Base-by-base conservation (phyloP, 2,797 vertebrate genomes). In the Hozukius guyotensis region DNA sequence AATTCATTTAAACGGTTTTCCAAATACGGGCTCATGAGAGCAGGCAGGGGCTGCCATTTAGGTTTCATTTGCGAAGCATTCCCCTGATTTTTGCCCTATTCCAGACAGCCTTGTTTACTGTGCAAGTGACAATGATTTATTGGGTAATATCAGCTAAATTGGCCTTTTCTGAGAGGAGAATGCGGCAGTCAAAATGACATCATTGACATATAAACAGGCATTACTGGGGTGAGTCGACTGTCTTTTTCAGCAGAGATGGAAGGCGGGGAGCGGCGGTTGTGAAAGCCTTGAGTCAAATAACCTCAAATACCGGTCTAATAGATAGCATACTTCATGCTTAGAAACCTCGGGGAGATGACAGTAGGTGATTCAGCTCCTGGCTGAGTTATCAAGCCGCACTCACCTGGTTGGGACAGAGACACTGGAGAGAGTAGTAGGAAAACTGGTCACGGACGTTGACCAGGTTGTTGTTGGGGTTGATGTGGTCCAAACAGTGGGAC, bases 401-500 rank as follows among this genome's bases (percentile, higher is more conserved):
- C 92, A 99, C 98, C 98, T 99, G 98, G 95, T 98, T 99, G 27
- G 99, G 98, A 90, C 99, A 99, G 91, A 99, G 98, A 96, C 98
- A 99, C 96, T 99, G 99, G 74, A 99, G 96, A 0, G 98, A 99
- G 90, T 97, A 99, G 93, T 99, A 99, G 65, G 98, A 96, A 59
- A 99, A 99, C 96, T 99, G 99, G 95, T 99, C 98, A 34, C 99
- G 96, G 88, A 99, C 97, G 5, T 99, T 99, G 94, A 99, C 93
- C 94, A 99, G 93, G 92, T 96, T 98, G 94, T 99, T 99, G 96
- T 95, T 99, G 92, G 99, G 99, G 94, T 99, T 99, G 96, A 99
- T 99, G 96, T 99, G 99, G 96, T 99, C 99, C 94, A 99, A 95
- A 93, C 99, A 99, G 93, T 99, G 99, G 77, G 99, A 99, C 90